Percentiles rank a stretch among this genome's conserved stretches.
phyloP scores from a whole-genome alignment of 2,113 vertebrate genomes.

The Urocolius indicus region DNA sequence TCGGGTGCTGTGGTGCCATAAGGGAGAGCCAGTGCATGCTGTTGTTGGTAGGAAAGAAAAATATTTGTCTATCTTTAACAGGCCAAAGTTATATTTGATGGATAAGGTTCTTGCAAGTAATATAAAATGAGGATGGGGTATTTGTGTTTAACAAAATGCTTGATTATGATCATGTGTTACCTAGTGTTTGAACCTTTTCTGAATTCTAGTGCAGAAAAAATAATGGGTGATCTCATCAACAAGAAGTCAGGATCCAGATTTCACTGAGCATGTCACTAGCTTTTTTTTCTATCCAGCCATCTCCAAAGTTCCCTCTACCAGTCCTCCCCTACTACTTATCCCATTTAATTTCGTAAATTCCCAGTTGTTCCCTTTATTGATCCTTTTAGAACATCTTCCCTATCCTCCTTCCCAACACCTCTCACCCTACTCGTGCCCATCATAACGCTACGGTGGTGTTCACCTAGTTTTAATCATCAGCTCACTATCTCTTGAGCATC shows the following conservation, averaged over 20 bases:
- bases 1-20: conserved; percentile 89
- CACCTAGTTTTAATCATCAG: neutral
- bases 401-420: neutral
- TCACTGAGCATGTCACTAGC: neutral
- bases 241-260: neutral
- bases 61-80: neutral
- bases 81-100: neutral
- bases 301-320: neutral
- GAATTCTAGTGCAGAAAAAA: neutral
- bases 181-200: neutral
- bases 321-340: neutral
- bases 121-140: neutral
- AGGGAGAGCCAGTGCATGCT: conserved; percentile 88
- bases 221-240: neutral
- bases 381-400: neutral
- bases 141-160: neutral
- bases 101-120: neutral
- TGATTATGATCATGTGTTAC: neutral
- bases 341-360: neutral
- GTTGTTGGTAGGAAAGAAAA: conserved; percentile 78
- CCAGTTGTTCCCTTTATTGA: neutral
- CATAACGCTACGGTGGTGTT: neutral
- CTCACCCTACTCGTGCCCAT: neutral
- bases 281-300: neutral
- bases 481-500: fast-evolving